Conservation (phyloP, 1,140 invertebrate genomes). For the Drosophila lini region DNA sequence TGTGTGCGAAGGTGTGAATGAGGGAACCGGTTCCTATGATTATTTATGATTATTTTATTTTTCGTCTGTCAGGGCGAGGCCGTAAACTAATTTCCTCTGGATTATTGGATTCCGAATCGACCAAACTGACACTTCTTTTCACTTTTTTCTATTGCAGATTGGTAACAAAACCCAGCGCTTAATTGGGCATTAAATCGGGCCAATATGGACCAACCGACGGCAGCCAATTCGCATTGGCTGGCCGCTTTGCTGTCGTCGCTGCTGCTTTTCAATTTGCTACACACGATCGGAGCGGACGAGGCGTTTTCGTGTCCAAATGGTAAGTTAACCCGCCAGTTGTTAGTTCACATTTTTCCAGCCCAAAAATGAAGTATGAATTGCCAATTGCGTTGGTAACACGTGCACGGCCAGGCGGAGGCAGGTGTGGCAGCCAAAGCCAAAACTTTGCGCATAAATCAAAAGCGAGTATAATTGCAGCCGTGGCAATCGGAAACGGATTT, state of each 20-base stretch:
- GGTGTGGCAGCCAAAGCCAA: slow-evolving; percentile 58
- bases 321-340: slow-evolving; percentile 42
- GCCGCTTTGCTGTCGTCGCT: slow-evolving; percentile 73
- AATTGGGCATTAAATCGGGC: slow-evolving; percentile 70
- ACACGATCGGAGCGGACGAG: slow-evolving; percentile 66
- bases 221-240: slow-evolving; percentile 80
- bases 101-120: slow-evolving; percentile 4
- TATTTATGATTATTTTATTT: slow-evolving; percentile 16
- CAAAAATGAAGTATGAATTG: slow-evolving; percentile 41
- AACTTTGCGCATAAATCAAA: slow-evolving; percentile 64
- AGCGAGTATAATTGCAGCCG: slow-evolving; percentile 60
- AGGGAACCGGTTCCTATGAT: slow-evolving; percentile 51
- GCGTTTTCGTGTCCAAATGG: slow-evolving; percentile 79
- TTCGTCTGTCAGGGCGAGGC: slow-evolving; percentile 16
- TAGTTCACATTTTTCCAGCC: slow-evolving; percentile 5
- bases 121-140: slow-evolving; percentile 16
- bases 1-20: slow-evolving; percentile 60
- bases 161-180: slow-evolving; percentile 41
- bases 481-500: slow-evolving; percentile 16
- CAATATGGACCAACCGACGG: slow-evolving; percentile 72
- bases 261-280: slow-evolving; percentile 54
- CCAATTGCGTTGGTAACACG: slow-evolving; percentile 52
- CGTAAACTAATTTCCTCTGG: slow-evolving; percentile 18
- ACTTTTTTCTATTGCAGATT: slow-evolving; percentile 33
- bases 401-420: slow-evolving; percentile 54